A percentile compares a stretch with the other conserved stretches of the same genome.
Evolutionary conservation across 2,888 invertebrate species (phyloP).

Genomic region (Drosophila eohydei): DNA sequence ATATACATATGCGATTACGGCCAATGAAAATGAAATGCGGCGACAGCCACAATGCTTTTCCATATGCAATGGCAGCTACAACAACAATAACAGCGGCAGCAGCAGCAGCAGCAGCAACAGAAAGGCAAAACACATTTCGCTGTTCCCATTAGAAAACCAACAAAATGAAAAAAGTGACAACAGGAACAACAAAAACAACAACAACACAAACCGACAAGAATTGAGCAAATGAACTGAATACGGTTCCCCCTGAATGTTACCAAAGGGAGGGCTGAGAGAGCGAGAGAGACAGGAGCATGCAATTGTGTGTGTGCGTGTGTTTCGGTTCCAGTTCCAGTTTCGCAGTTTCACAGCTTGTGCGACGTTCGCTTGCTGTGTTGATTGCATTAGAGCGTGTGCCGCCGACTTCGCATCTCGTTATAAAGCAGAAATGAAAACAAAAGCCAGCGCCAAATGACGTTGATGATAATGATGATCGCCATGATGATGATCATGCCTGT

Average conservation of each 20-base stretch:
- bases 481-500: conserved; percentile 14
- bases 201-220: conserved; percentile 39
- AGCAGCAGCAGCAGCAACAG: background rate
- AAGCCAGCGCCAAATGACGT: conserved; percentile 61
- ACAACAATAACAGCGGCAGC: conserved; percentile 16
- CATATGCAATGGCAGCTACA: conserved; percentile 38
- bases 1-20: conserved; percentile 30
- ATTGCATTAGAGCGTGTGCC: conserved; percentile 81
- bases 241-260: conserved; percentile 17
- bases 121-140: conserved; percentile 52
- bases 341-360: conserved; percentile 59
- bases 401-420: conserved; percentile 73
- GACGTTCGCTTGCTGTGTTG: conserved; percentile 66
- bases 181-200: conserved; percentile 5
- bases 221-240: conserved; percentile 65
- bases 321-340: conserved; percentile 62
- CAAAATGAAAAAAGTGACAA: conserved; percentile 9
- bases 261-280: background rate
- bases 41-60: conserved; percentile 46
- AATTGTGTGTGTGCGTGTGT: conserved; percentile 22
- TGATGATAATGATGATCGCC: conserved; percentile 25
- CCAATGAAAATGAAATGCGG: conserved; percentile 64
- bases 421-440: conserved; percentile 71
- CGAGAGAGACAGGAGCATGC: conserved; percentile 16
- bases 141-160: conserved; percentile 52